phyloP scores from a whole-genome alignment of 2,113 vertebrate species.

The Notarius quadriscutis region DNA sequence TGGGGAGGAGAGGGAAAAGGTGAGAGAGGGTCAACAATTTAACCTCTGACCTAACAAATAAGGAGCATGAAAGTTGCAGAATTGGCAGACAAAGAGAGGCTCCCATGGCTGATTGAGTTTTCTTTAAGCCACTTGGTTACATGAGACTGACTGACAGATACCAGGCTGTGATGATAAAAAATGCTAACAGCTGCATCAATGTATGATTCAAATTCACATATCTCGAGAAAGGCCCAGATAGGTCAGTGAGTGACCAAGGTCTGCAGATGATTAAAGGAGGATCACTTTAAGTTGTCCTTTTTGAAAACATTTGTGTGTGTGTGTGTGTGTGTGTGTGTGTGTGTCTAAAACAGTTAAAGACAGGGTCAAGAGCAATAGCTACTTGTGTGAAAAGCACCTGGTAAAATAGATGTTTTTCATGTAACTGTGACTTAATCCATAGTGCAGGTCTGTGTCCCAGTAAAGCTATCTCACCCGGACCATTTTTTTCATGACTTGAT shows the following conservation, averaged over 20 bases:
- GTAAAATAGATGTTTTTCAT: neutral
- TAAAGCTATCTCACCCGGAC: constrained; percentile 40
- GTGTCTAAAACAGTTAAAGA: neutral
- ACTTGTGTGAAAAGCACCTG: neutral
- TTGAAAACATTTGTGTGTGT: neutral
- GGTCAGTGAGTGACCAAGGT: neutral
- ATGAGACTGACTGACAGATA: constrained; percentile 89
- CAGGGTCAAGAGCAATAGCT: neutral
- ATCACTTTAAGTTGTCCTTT: neutral
- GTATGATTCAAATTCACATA: neutral
- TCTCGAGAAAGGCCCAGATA: neutral
- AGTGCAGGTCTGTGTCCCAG: constrained; percentile 2
- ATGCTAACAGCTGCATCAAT: constrained; percentile 46
- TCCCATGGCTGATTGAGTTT: constrained; percentile 93
- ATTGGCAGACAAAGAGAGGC: constrained; percentile 98
- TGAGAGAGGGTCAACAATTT: constrained; percentile 97
- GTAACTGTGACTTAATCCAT: neutral
- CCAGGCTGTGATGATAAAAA: constrained; percentile 52
- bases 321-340: too few species aligned
- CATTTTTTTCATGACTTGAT: constrained; percentile 49
- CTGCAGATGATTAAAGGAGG: neutral
- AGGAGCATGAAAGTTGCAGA: constrained; percentile 99
- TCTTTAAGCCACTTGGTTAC: constrained; percentile 81
- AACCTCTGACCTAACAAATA: constrained; percentile 99
- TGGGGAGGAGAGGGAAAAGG: constrained; percentile 72